These are phyloP conservation scores for Machaerirhynchus nigripectus DNA, from an alignment of 2,113 vertebrate genomes.

Conservation along the genomic window DNA sequence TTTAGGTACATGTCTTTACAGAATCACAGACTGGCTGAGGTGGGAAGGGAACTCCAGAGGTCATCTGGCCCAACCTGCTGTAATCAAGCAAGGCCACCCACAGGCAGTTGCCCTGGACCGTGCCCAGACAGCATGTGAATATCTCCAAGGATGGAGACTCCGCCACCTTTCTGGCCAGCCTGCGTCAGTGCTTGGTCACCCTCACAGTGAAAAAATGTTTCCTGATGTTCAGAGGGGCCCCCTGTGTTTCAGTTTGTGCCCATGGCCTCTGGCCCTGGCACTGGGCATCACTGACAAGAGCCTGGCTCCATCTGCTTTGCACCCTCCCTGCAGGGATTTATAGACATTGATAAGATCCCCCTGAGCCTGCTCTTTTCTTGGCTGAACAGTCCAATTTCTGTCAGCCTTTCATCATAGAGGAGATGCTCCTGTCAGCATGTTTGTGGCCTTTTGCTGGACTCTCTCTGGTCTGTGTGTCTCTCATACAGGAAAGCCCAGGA, in stretches of 20 bases:
- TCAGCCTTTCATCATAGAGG: background rate
- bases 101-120: fast-evolving
- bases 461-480: background rate
- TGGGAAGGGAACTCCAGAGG: background rate
- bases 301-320: fast-evolving
- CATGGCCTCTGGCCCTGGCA: background rate
- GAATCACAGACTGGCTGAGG: background rate
- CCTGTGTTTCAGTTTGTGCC: background rate
- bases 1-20: fast-evolving
- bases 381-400: background rate
- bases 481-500: background rate
- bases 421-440: background rate
- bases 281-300: background rate
- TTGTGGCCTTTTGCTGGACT: background rate
- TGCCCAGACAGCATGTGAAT: background rate
- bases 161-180: background rate
- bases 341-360: background rate
- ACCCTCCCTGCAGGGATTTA: background rate
- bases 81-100: background rate
- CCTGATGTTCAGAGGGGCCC: background rate
- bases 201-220: background rate
- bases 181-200: background rate
- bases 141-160: background rate
- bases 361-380: background rate
- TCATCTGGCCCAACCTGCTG: background rate